Evolutionary conservation across 2,888 invertebrate species (phyloP).

Genomic region (Adelphocoris suturalis): DNA sequence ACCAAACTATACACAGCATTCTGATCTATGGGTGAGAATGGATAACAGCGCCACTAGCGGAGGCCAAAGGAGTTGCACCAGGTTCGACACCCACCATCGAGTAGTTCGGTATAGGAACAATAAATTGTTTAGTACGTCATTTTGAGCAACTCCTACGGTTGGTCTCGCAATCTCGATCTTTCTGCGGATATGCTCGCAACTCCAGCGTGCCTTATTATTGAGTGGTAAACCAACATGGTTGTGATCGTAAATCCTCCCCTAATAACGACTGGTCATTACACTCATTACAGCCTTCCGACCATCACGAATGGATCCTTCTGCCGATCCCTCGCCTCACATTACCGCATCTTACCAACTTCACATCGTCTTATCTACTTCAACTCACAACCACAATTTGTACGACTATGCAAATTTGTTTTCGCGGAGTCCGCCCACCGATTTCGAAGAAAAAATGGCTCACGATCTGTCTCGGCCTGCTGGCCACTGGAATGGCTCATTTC

Average conservation of each 20-base stretch:
- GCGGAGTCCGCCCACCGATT: slow-evolving; percentile 6
- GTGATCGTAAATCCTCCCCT: neutral
- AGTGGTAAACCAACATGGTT: slow-evolving; percentile 24
- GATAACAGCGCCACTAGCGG: too few relatives aligned
- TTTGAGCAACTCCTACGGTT: too few relatives aligned
- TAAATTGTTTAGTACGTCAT: too few relatives aligned
- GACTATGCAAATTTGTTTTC: slow-evolving; percentile 14
- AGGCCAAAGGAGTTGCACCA: too few relatives aligned
- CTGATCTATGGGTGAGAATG: too few relatives aligned
- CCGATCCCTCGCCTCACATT: neutral
- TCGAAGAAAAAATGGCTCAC: slow-evolving; percentile 13
- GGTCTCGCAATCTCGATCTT: neutral
- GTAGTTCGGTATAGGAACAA: too few relatives aligned
- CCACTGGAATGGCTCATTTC: slow-evolving; percentile 6
- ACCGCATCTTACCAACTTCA: too few relatives aligned
- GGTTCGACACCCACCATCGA: too few relatives aligned
- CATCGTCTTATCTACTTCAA: too few relatives aligned
- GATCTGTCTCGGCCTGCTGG: slow-evolving; percentile 1
- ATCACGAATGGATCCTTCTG: neutral
- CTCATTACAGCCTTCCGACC: slow-evolving; percentile 10
- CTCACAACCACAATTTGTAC: too few relatives aligned
- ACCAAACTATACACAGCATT: too few relatives aligned
- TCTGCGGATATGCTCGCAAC: neutral
- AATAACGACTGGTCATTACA: slow-evolving; percentile 34
- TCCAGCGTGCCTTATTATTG: neutral